Evolutionary conservation across 2,113 vertebrate species (phyloP).

Genomic region (Megaceryle torquata): DNA sequence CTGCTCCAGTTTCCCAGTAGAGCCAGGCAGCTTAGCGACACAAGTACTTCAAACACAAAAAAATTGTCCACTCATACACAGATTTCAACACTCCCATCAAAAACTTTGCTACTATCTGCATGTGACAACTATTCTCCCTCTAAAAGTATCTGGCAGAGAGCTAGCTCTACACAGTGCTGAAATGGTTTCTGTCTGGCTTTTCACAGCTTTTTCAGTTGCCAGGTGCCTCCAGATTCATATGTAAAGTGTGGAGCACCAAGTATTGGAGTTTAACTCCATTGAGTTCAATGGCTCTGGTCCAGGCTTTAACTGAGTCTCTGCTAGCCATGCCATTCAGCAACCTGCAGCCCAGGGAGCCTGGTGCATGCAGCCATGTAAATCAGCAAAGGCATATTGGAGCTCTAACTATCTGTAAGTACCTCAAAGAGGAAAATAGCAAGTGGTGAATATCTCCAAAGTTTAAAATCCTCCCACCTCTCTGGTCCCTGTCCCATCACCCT

Average conservation of each 20-base stretch:
- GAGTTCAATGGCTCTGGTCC: not conserved
- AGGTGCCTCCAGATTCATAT: not conserved
- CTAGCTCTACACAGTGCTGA: not conserved
- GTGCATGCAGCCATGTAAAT: not conserved
- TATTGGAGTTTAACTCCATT: not conserved
- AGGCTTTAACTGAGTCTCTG: not conserved
- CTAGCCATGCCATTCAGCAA: not conserved
- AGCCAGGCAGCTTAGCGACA: not conserved
- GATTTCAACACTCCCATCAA: not conserved
- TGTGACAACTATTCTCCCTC: accelerated
- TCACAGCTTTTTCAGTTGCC: not conserved
- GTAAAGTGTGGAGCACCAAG: not conserved
- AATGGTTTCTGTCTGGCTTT: not conserved
- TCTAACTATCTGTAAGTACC: not conserved
- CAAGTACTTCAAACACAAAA: not conserved
- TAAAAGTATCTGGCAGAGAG: not conserved
- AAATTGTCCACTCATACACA: accelerated
- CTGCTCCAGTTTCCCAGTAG: not conserved
- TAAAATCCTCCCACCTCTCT: not conserved
- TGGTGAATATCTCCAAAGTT: not conserved
- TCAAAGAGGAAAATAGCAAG: not conserved
- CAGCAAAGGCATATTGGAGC: not conserved
- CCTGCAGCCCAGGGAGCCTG: accelerated
- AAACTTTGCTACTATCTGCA: not conserved
- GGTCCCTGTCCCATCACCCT: not conserved